phyloP scores from a whole-genome alignment of 2,113 vertebrate species.

The Lucifuga dentata region DNA sequence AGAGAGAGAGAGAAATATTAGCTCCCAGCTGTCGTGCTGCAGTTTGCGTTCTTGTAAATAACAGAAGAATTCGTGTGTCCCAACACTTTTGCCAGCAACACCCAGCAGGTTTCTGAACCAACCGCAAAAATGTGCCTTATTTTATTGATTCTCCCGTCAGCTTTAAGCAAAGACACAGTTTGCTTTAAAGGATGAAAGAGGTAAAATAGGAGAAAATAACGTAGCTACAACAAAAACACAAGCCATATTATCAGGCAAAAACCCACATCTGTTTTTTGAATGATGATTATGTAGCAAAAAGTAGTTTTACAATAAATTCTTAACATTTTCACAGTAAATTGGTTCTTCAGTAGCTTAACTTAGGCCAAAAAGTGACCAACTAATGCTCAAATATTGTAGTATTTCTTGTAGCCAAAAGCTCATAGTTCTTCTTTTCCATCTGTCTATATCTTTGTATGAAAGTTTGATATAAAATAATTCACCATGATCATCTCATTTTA shows the following conservation, averaged over 20 bases:
- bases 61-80: constrained; percentile 13
- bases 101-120: constrained; percentile 1
- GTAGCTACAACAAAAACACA: no score
- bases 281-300: constrained; percentile 7
- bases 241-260: neutral
- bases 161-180: neutral
- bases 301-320: constrained; percentile 2
- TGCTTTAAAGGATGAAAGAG: neutral
- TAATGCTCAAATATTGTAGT: neutral
- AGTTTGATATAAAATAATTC: constrained; percentile 14
- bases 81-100: neutral
- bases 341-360: constrained; percentile 3
- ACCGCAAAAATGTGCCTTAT: constrained; percentile 41
- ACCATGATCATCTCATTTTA: constrained; percentile 69
- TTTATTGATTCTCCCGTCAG: neutral
- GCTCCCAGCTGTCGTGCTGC: constrained; percentile 24
- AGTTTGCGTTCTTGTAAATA: constrained; percentile 37
- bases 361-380: neutral
- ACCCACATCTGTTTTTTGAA: constrained; percentile 2
- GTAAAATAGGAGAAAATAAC: neutral
- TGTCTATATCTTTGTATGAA: constrained; percentile 19
- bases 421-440: constrained; percentile 19
- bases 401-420: neutral
- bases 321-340: no score
- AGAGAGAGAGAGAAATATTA: constrained; percentile 28